phyloP scores from a whole-genome alignment of 2,797 vertebrate species.

The Manis pentadactyla region DNA sequence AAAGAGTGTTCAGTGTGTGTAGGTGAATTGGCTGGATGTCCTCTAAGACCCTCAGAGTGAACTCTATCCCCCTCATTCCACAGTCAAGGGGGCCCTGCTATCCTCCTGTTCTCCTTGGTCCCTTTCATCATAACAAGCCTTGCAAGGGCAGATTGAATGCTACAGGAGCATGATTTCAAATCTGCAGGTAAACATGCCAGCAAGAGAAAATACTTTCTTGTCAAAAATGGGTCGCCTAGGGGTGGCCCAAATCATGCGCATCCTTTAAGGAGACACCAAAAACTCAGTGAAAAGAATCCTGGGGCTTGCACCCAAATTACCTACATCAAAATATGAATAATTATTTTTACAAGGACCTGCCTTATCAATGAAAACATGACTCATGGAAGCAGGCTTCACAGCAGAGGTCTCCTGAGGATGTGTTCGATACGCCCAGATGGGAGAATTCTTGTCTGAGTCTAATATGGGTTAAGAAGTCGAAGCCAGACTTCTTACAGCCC shows the following conservation, averaged over 20 bases:
- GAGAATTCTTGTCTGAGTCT: not conserved
- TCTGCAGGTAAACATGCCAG: not conserved
- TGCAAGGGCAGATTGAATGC: rapidly evolving
- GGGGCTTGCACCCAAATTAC: not conserved
- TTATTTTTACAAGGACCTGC: not conserved
- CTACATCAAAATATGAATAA: not conserved
- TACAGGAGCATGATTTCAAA: too few relatives aligned
- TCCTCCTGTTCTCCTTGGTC: not conserved
- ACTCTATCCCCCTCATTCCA: too few relatives aligned
- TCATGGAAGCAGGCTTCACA: not conserved
- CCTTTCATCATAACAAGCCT: rapidly evolving
- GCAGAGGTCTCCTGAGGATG: not conserved
- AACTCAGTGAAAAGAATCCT: not conserved
- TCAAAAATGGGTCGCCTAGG: too few relatives aligned
- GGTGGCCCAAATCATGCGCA: rapidly evolving
- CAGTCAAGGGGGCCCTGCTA: rapidly evolving
- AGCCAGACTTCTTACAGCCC: too few relatives aligned
- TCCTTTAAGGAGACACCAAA: not conserved
- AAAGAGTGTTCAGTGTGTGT: rapidly evolving
- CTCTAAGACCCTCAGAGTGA: not conserved
- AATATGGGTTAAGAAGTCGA: not conserved
- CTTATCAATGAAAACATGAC: not conserved
- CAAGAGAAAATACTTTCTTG: too few relatives aligned
- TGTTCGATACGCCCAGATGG: rapidly evolving
- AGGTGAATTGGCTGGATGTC: rapidly evolving